Conservation (phyloP, 1,140 invertebrate genomes). For the Leptinotarsa texana region DNA sequence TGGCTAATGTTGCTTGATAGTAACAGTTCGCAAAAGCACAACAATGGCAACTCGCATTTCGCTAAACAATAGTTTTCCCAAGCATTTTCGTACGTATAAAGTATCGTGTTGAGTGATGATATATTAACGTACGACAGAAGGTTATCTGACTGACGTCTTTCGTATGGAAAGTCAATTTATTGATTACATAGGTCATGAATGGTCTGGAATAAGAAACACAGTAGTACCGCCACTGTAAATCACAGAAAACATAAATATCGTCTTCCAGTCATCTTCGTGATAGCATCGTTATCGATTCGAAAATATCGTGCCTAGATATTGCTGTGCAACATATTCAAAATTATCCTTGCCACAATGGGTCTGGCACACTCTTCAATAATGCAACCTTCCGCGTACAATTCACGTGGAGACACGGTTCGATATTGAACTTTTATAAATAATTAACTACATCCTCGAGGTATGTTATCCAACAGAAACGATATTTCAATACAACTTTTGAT, state of each 20-base stretch:
- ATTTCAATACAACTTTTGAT: background rate
- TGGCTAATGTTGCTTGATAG: too few relatives aligned
- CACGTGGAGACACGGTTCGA: slow-evolving; percentile 7
- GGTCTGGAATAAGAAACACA: too few relatives aligned
- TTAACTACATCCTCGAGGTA: background rate
- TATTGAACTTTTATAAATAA: slow-evolving; percentile 6
- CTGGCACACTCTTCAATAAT: background rate
- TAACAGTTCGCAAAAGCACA: too few relatives aligned
- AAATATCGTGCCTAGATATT: slow-evolving; percentile 1
- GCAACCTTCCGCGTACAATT: background rate
- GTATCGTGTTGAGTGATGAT: too few relatives aligned
- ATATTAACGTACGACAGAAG: too few relatives aligned
- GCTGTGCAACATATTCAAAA: background rate
- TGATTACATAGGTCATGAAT: too few relatives aligned
- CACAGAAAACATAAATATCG: background rate
- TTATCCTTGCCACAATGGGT: background rate
- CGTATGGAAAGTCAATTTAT: too few relatives aligned
- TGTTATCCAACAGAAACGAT: background rate
- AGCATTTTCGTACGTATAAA: too few relatives aligned
- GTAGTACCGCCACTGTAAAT: too few relatives aligned
- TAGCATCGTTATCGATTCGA: background rate
- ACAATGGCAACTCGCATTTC: too few relatives aligned
- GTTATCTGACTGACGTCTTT: background rate
- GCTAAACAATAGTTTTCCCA: too few relatives aligned
- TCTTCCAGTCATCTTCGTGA: background rate